A percentile compares a stretch with the other conserved stretches of the same genome.
Evolutionary conservation across 2,888 invertebrate genomes (phyloP).

Genomic region (Acleris cristana): DNA sequence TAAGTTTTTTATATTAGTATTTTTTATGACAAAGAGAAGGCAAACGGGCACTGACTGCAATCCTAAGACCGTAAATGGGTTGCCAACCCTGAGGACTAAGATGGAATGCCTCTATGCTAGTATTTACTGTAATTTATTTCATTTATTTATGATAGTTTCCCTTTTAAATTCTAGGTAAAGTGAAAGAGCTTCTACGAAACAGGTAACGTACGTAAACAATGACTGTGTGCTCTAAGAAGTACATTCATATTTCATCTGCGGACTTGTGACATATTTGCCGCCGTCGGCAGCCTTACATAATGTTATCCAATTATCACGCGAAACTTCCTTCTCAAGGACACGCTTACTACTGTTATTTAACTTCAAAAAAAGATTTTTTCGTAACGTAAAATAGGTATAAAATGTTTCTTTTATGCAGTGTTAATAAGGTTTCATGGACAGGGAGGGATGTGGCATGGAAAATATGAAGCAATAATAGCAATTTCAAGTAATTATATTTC

Average conservation of each 20-base stretch:
- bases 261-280: conserved; percentile 22
- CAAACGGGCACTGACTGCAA: too few relatives aligned
- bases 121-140: too few relatives aligned
- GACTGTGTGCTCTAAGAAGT: conserved; percentile 18
- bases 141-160: background rate
- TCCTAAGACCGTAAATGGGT: too few relatives aligned
- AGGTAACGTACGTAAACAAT: conserved; percentile 17
- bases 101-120: too few relatives aligned
- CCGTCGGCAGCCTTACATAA: conserved; percentile 11
- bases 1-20: too few relatives aligned
- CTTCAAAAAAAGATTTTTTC: conserved; percentile 6
- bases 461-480: background rate
- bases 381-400: conserved; percentile 1
- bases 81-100: too few relatives aligned
- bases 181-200: background rate
- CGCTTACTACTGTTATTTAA: background rate
- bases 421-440: background rate
- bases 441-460: background rate
- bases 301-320: conserved; percentile 26
- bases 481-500: too few relatives aligned
- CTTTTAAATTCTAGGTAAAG: background rate
- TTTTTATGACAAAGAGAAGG: too few relatives aligned
- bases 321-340: conserved; percentile 1
- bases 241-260: conserved; percentile 29
- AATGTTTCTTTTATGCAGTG: conserved; percentile 10